Evolutionary conservation across 53 echinoderm and acorn worm genomes (phyloP).

Genomic region (Actinopyga echinites): DNA sequence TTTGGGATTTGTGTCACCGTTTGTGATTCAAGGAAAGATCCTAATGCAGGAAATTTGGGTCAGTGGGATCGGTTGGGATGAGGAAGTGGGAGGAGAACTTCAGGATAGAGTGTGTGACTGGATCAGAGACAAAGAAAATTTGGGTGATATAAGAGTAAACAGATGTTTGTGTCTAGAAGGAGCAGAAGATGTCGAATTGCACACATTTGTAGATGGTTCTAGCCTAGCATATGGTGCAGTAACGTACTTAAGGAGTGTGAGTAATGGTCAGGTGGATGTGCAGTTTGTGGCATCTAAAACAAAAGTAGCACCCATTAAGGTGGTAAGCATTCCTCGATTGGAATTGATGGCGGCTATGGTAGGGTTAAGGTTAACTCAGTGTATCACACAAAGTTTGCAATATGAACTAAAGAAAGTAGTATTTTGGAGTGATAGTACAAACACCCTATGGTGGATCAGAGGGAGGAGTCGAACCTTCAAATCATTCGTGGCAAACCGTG

Average conservation of each 20-base stretch:
- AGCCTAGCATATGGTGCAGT: conserved; percentile 37
- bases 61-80: conserved; percentile 7
- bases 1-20: conserved; percentile 6
- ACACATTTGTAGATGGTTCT: conserved; percentile 32
- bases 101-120: background rate
- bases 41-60: conserved; percentile 27
- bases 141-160: background rate
- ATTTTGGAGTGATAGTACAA: conserved; percentile 65
- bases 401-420: background rate
- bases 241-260: background rate
- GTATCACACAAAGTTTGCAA: background rate
- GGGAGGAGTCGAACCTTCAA: conserved; percentile 57
- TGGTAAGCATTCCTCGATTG: conserved; percentile 34
- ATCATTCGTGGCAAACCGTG: conserved; percentile 67
- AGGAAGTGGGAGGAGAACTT: background rate
- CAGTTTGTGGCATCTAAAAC: conserved; percentile 36
- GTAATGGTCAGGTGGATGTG: background rate
- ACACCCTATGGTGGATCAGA: conserved; percentile 63
- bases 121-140: background rate
- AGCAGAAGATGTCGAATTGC: background rate
- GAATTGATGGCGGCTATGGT: conserved; percentile 35
- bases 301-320: conserved; percentile 36
- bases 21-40: background rate
- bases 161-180: conserved; percentile 19
- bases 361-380: conserved; percentile 12